Evolutionary conservation across 1,140 invertebrate genomes (phyloP), one percentile per base, ranked within the genome.

Genomic region (Hydropsyche tenuis): DNA sequence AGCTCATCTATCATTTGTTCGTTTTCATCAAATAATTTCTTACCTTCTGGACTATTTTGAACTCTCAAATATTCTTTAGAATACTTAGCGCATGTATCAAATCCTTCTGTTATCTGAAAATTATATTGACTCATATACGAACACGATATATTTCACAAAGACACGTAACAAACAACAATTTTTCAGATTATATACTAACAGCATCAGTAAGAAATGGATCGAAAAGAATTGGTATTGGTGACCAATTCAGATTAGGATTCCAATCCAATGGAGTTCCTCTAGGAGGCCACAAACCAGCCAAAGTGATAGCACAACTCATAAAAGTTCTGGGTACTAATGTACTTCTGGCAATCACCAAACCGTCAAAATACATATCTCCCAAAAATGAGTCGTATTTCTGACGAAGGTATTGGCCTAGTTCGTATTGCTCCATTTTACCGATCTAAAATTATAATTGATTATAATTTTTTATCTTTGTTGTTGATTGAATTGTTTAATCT

Each of bases 271-370:
- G 80, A 0, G 83, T 81, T 20, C 83, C 81, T 64, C 80, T 81
- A 0, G 92, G 91, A 64, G 88, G 88, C 85, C 88, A 91, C n/a
- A 95, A 81, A 18, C 90, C 91, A 37, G 92, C 91, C 48, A 93
- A 84, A 30, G 92, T 87, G 18, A 90, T 81, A 79, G 90, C 86
- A 30, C 91, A 89, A 74, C 90, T 92, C 86, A 92, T 92, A 79
- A 93, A 86, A 22, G 93, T 91, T 27, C 94, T 82, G 78, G 90
- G 0, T 89, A 87, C 48, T 89, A n/a, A 90, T 2, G 93, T 94
- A 60, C 89, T 89, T 78, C 90, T 88, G 0, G 92, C 86, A 78
- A 87, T 86, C 73, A 93, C 88, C 83, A 77, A 83, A 72, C 89
- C 81, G 5, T 88, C 86, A 76, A 79, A 86, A 79, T 91, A 93